Conservation (phyloP, 2,797 vertebrate genomes). For the Parambassis ranga region DNA sequence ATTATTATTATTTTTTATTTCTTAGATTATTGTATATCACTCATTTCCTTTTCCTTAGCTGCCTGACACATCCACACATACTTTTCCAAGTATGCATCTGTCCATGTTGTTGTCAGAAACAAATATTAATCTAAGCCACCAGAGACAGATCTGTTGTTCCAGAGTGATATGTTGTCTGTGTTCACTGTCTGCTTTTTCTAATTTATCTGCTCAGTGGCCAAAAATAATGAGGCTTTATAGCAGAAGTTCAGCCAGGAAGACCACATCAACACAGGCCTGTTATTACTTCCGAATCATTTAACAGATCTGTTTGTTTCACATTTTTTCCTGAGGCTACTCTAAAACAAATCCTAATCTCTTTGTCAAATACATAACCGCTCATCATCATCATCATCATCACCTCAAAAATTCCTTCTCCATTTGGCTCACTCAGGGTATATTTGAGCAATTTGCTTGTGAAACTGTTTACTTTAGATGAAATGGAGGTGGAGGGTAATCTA, state of each 20-base stretch:
- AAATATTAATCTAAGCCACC: background rate
- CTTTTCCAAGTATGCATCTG: no score
- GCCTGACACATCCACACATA: no score
- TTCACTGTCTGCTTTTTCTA: conserved; percentile 16
- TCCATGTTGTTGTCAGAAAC: background rate
- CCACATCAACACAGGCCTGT: background rate
- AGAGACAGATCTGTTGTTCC: conserved; percentile 11
- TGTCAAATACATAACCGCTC: conserved; percentile 6
- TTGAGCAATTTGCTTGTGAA: background rate
- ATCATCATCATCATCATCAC: background rate
- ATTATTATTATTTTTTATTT: background rate
- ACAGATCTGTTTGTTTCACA: conserved; percentile 15
- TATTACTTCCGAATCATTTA: conserved; percentile 12
- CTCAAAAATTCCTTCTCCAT: background rate
- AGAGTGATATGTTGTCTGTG: background rate
- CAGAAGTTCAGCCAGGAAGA: conserved; percentile 13
- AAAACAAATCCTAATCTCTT: background rate
- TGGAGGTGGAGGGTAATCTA: background rate
- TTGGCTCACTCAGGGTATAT: background rate
- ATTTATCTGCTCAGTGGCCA: conserved; percentile 30
- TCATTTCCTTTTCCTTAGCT: background rate
- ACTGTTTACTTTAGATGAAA: background rate
- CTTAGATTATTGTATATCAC: background rate
- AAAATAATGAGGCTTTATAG: conserved; percentile 15
- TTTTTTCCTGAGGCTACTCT: background rate